Conservation (phyloP, 2,797 vertebrate genomes). For the Sebastes miniatus region DNA sequence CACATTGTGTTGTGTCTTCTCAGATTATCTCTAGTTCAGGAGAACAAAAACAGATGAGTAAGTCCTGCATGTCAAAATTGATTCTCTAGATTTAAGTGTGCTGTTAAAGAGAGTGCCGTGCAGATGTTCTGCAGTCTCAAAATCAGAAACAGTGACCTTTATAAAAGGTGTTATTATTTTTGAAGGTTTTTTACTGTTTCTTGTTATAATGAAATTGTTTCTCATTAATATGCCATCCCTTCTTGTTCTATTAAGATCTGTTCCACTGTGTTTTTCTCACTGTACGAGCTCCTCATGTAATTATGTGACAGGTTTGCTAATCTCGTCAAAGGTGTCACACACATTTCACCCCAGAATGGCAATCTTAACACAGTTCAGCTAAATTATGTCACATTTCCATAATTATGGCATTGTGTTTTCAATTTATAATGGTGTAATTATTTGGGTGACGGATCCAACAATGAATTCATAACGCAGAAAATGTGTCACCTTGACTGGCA, state of each 20-base stretch:
- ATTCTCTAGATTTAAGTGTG: background rate
- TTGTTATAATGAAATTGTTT: background rate
- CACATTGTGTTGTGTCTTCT: conserved; percentile 26
- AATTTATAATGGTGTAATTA: conserved; percentile 14
- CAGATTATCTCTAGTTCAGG: conserved; percentile 7
- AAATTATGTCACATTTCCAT: conserved; percentile 31
- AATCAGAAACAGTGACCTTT: background rate
- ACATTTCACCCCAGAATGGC: conserved; percentile 33
- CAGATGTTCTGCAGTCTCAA: background rate
- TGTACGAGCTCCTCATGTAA: conserved; percentile 16
- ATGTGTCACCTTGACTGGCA: background rate
- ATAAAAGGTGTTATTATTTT: background rate
- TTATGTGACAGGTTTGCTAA: conserved; percentile 51
- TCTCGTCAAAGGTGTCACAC: conserved; percentile 41
- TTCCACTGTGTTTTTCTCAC: conserved; percentile 37
- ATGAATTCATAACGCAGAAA: background rate
- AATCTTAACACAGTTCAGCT: conserved; percentile 12
- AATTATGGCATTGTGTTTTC: conserved; percentile 7
- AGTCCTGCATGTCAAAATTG: background rate
- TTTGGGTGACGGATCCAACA: background rate
- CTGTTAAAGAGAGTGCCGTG: background rate
- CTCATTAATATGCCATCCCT: conserved; percentile 18
- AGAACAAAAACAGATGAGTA: conserved; percentile 8
- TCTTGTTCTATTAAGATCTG: conserved; percentile 30
- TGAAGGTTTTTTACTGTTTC: conserved; percentile 1